A percentile compares a stretch with the other conserved stretches of the same genome.
Conservation (phyloP, 2,113 vertebrate genomes). For the human (Homo sapiens) region DNA sequence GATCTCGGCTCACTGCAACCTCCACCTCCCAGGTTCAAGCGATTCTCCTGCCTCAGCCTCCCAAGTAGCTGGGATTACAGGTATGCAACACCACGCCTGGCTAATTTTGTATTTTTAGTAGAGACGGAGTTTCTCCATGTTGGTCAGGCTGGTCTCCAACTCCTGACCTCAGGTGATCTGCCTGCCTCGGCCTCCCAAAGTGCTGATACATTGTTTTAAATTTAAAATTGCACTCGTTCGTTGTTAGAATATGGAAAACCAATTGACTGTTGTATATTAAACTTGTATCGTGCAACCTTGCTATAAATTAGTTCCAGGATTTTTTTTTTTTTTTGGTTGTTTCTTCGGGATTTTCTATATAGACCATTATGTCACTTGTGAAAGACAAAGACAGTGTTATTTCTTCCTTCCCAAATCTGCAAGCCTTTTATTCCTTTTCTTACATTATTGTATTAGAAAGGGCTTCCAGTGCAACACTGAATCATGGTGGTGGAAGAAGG, state of each 20-base stretch:
- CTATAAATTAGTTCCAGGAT: background rate
- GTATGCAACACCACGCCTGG: no score
- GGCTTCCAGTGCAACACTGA: background rate
- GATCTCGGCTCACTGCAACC: no score
- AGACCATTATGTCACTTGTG: background rate
- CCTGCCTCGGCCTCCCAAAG: no score
- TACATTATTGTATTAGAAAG: background rate
- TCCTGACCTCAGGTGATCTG: no score
- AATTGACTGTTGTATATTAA: background rate
- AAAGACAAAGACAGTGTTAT: background rate
- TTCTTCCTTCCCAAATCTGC: background rate
- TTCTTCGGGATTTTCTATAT: background rate
- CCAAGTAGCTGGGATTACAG: no score
- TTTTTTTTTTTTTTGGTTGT: background rate
- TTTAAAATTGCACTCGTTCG: background rate
- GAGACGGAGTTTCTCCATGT: no score
- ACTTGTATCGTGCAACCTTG: background rate
- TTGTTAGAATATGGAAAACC: background rate
- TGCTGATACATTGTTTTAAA: background rate
- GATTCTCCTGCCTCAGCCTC: no score
- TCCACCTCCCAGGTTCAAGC: no score
- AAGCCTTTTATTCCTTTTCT: background rate
- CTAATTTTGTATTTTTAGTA: no score
- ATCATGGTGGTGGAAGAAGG: background rate
- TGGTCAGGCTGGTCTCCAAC: no score